phyloP scores from a whole-genome alignment of 2,113 vertebrate genomes.

The Noctilio leporinus region DNA sequence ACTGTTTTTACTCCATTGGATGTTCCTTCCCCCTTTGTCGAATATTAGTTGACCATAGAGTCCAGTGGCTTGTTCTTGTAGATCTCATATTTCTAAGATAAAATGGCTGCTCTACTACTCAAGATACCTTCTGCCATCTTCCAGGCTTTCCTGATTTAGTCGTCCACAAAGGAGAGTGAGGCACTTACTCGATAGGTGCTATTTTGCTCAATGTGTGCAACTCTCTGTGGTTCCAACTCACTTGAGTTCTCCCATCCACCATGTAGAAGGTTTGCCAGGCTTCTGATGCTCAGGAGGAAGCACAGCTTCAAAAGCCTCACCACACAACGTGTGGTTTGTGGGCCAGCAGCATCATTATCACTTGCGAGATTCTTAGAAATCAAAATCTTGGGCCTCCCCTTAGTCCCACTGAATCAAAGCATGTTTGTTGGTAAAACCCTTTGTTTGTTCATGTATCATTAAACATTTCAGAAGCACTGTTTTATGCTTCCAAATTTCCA shows the following conservation, averaged over 20 bases:
- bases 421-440: neutral
- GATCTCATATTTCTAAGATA: neutral
- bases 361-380: neutral
- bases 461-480: neutral
- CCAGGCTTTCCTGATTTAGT: neutral
- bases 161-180: neutral
- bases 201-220: neutral
- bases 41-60: too few species aligned
- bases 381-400: neutral
- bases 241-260: neutral
- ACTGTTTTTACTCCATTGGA: too few species aligned
- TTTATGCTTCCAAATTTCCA: neutral
- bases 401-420: neutral
- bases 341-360: neutral
- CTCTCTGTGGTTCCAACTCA: neutral
- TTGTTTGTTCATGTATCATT: neutral
- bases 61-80: too few species aligned
- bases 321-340: fast-evolving
- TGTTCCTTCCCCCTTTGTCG: too few species aligned
- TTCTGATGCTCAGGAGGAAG: neutral
- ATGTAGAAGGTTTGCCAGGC: fast-evolving
- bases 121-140: neutral
- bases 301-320: neutral
- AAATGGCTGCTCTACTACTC: neutral
- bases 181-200: neutral